A percentile compares a stretch with the other conserved stretches of the same genome.
These are phyloP conservation scores for Microtus richardsoni DNA, from an alignment of 2,113 vertebrate species.

Conservation along the genomic window DNA sequence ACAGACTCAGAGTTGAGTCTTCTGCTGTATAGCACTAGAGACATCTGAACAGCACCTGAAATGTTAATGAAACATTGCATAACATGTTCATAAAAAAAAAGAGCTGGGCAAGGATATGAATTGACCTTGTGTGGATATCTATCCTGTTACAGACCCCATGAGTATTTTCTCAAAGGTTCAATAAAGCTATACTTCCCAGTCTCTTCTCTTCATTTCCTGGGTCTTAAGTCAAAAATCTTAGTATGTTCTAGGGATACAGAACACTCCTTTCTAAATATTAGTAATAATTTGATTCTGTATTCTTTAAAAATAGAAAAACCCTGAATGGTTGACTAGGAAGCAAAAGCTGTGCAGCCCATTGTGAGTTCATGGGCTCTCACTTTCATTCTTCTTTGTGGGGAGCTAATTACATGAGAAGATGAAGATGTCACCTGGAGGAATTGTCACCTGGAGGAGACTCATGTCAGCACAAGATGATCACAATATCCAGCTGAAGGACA, in stretches of 20 bases:
- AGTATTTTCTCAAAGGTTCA: background rate
- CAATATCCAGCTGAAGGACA: background rate
- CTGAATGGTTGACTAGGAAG: background rate
- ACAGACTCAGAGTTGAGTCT: background rate
- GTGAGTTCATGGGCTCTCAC: background rate
- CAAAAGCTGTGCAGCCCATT: background rate
- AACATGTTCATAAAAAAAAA: background rate
- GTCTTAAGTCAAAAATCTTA: slow-evolving; percentile 26
- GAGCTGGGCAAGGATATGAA: background rate
- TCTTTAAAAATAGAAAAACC: background rate
- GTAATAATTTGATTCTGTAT: background rate
- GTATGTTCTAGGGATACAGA: background rate
- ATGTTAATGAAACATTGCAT: background rate
- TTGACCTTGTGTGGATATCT: background rate
- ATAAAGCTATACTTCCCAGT: background rate
- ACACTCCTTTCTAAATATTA: background rate
- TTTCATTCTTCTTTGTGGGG: background rate
- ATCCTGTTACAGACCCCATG: background rate
- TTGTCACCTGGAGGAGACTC: background rate
- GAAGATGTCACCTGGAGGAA: background rate
- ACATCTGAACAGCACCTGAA: background rate
- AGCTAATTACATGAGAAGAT: background rate
- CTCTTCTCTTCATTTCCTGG: background rate
- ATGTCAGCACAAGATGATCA: background rate
- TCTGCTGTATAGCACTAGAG: background rate